A percentile compares a stretch with the other conserved stretches of the same genome.
Evolutionary conservation across 2,888 invertebrate genomes (phyloP).

Genomic region (Pseudococcus jackbeardsleyi): DNA sequence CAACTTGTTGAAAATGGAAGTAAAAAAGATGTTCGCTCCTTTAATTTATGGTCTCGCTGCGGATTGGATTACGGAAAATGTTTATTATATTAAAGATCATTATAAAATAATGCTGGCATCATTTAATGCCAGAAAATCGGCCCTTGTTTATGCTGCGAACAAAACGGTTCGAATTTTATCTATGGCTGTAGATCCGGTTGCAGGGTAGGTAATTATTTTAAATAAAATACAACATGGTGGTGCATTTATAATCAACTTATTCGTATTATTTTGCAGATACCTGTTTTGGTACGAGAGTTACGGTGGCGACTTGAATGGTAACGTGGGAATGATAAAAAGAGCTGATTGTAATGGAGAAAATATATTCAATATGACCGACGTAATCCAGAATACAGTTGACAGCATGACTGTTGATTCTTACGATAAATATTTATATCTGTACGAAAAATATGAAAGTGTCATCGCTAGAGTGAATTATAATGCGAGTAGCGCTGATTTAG

Average conservation of each 20-base stretch:
- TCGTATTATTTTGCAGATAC: conserved; percentile 68
- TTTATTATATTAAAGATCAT: conserved; percentile 76
- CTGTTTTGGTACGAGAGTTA: conserved; percentile 70
- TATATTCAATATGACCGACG: conserved; percentile 70
- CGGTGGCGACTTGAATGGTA: conserved; percentile 67
- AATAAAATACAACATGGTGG: neutral
- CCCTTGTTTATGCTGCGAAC: conserved; percentile 69
- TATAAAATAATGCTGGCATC: conserved; percentile 72
- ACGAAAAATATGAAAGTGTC: conserved; percentile 75
- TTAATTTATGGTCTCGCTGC: conserved; percentile 69
- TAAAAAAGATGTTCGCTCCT: neutral
- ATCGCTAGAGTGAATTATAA: conserved; percentile 73
- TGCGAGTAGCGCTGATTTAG: conserved; percentile 71
- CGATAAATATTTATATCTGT: conserved; percentile 80
- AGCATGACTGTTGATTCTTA: conserved; percentile 75
- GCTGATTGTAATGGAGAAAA: conserved; percentile 74
- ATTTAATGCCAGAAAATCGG: conserved; percentile 71
- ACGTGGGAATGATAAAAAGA: conserved; percentile 68
- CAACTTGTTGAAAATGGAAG: neutral
- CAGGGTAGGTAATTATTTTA: conserved; percentile 67
- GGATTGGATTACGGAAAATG: conserved; percentile 82
- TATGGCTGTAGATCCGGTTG: conserved; percentile 76
- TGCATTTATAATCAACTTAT: neutral
- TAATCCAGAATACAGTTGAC: conserved; percentile 72
- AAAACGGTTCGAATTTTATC: conserved; percentile 73